Evolutionary conservation across 1,140 invertebrate species (phyloP).

Genomic region (Scaptomyza graminum): DNA sequence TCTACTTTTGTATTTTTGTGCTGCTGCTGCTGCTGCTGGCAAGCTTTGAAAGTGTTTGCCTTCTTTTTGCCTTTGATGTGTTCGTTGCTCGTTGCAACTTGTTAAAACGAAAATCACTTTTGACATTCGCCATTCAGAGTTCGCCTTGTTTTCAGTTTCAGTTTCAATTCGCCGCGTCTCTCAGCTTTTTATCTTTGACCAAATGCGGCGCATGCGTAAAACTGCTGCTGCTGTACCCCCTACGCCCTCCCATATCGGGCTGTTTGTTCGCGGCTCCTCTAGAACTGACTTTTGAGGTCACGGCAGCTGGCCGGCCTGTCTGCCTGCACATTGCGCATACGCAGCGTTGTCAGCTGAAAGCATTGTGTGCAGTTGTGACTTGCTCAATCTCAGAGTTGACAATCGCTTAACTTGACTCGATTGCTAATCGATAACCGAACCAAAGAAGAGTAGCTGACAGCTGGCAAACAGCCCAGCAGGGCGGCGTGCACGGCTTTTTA

Average conservation of each 20-base stretch:
- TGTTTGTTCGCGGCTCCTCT: constrained; percentile 8
- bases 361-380: neutral
- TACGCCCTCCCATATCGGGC: neutral
- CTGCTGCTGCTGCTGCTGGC: constrained; percentile 8
- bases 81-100: constrained; percentile 25
- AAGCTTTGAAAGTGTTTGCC: constrained; percentile 18
- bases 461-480: constrained; percentile 42
- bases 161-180: constrained; percentile 17
- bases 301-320: constrained; percentile 17
- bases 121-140: constrained; percentile 54
- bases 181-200: constrained; percentile 47
- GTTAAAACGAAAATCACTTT: constrained; percentile 70
- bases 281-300: constrained; percentile 60
- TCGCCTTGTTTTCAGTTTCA: constrained; percentile 39
- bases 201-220: constrained; percentile 70
- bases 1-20: constrained; percentile 50
- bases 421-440: constrained; percentile 33
- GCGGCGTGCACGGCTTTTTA: constrained; percentile 8
- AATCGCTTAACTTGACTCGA: constrained; percentile 30
- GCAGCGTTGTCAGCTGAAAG: constrained; percentile 35
- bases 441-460: constrained; percentile 19
- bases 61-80: constrained; percentile 27
- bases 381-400: constrained; percentile 10
- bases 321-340: constrained; percentile 55
- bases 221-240: too few relatives aligned